Conservation (phyloP, 2,797 vertebrate species). For the Protonibea diacanthus region DNA sequence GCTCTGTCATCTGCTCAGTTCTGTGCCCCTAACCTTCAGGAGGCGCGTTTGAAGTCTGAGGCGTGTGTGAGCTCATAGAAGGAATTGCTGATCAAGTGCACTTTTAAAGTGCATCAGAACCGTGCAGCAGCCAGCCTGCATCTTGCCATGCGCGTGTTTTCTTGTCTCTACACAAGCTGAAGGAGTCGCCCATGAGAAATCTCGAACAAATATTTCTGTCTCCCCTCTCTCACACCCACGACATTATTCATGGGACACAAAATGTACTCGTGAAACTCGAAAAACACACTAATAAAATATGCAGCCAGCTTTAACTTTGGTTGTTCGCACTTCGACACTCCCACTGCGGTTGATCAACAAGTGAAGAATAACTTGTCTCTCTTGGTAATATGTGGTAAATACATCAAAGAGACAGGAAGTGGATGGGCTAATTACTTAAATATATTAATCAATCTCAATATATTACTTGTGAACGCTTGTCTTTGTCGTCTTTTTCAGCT, state of each 20-base stretch:
- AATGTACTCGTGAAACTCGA: slow-evolving; percentile 17
- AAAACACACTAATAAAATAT: slow-evolving; percentile 31
- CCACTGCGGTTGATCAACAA: slow-evolving; percentile 11
- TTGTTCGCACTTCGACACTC: slow-evolving; percentile 6
- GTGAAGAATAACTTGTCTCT: neutral
- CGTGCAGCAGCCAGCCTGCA: slow-evolving; percentile 29
- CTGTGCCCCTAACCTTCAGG: slow-evolving; percentile 53
- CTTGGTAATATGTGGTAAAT: neutral
- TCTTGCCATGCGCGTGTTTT: slow-evolving; percentile 31
- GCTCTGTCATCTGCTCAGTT: slow-evolving; percentile 40
- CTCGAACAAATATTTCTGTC: slow-evolving; percentile 53
- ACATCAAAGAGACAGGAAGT: slow-evolving; percentile 17
- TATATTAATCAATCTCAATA: slow-evolving; percentile 41
- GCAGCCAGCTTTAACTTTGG: slow-evolving; percentile 13
- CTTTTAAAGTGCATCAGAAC: slow-evolving; percentile 68
- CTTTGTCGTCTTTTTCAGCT: slow-evolving; percentile 5
- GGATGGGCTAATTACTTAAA: slow-evolving; percentile 20
- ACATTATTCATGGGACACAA: slow-evolving; percentile 34
- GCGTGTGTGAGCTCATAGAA: slow-evolving; percentile 63
- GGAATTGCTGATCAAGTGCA: slow-evolving; percentile 74
- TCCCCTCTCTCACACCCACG: slow-evolving; percentile 15
- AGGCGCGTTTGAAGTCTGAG: slow-evolving; percentile 65
- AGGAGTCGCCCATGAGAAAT: slow-evolving; percentile 54
- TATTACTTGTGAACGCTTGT: slow-evolving; percentile 17
- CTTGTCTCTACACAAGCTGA: slow-evolving; percentile 43